Percentiles rank a stretch among this genome's conserved stretches.
Conservation (phyloP, 2,888 invertebrate genomes). For the Leucoptera coffeella region DNA sequence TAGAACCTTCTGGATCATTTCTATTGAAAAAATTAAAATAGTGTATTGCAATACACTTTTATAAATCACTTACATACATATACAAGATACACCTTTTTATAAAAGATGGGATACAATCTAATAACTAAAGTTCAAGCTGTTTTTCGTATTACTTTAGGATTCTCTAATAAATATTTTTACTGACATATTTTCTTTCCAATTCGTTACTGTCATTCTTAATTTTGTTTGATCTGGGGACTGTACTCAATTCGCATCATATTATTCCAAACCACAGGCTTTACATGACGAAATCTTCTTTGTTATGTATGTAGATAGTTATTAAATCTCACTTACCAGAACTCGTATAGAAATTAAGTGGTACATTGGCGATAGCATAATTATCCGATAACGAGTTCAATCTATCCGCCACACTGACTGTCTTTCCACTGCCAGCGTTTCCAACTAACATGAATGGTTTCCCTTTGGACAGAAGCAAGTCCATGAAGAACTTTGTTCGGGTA, state of each 20-base stretch:
- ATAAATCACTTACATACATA: too few relatives aligned
- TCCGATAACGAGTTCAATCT: constrained; percentile 70
- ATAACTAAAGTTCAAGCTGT: too few relatives aligned
- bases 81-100: too few relatives aligned
- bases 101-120: too few relatives aligned
- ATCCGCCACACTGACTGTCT: constrained; percentile 84
- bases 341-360: constrained; percentile 93
- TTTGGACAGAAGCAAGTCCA: constrained; percentile 74
- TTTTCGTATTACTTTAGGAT: too few relatives aligned
- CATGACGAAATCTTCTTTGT: not conserved
- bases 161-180: too few relatives aligned
- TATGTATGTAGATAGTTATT: not conserved
- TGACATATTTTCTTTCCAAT: too few relatives aligned
- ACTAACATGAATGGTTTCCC: constrained; percentile 86
- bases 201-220: too few relatives aligned
- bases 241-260: too few relatives aligned
- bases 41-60: too few relatives aligned
- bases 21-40: too few relatives aligned
- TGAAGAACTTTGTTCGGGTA: constrained; percentile 77
- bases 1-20: constrained; percentile 80
- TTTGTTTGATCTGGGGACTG: too few relatives aligned
- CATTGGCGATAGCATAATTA: constrained; percentile 77
- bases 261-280: not conserved
- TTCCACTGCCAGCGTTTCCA: constrained; percentile 85
- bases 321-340: constrained; percentile 58